A percentile compares a stretch with the other conserved stretches of the same genome.
phyloP scores from a whole-genome alignment of 2,797 vertebrate species.

The Lophius americanus region DNA sequence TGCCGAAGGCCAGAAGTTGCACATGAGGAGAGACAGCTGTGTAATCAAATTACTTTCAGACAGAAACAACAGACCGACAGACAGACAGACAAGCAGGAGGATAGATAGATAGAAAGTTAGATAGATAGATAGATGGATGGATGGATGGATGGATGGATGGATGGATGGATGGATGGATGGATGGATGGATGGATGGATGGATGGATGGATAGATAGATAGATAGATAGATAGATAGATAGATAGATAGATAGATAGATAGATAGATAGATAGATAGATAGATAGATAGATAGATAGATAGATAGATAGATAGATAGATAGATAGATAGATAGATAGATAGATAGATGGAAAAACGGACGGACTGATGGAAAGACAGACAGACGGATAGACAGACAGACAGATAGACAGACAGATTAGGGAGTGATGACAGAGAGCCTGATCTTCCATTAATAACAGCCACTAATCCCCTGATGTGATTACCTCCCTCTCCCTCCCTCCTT shows the following conservation, averaged over 20 bases:
- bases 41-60: slow-evolving; percentile 67
- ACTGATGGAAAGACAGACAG: too few relatives aligned
- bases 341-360: too few relatives aligned
- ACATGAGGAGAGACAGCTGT: slow-evolving; percentile 65
- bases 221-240: slow-evolving; percentile 32
- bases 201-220: slow-evolving; percentile 27
- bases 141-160: slow-evolving; percentile 38
- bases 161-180: slow-evolving; percentile 46
- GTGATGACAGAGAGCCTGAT: slow-evolving; percentile 62
- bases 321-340: slow-evolving; percentile 38
- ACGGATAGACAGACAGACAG: slow-evolving; percentile 25
- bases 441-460: slow-evolving; percentile 80
- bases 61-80: slow-evolving; percentile 37
- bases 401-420: slow-evolving; percentile 10
- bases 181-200: slow-evolving; percentile 34
- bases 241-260: slow-evolving; percentile 41
- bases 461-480: slow-evolving; percentile 83
- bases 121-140: slow-evolving; percentile 36
- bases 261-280: slow-evolving; percentile 38
- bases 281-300: slow-evolving; percentile 34
- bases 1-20: slow-evolving; percentile 65
- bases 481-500: slow-evolving; percentile 41
- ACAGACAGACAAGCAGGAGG: slow-evolving; percentile 31
- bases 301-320: slow-evolving; percentile 41
- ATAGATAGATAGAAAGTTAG: slow-evolving; percentile 40